Percentiles rank a stretch among this genome's conserved stretches.
Conservation (phyloP, 2,113 vertebrate genomes). For the Alethe castanea region DNA sequence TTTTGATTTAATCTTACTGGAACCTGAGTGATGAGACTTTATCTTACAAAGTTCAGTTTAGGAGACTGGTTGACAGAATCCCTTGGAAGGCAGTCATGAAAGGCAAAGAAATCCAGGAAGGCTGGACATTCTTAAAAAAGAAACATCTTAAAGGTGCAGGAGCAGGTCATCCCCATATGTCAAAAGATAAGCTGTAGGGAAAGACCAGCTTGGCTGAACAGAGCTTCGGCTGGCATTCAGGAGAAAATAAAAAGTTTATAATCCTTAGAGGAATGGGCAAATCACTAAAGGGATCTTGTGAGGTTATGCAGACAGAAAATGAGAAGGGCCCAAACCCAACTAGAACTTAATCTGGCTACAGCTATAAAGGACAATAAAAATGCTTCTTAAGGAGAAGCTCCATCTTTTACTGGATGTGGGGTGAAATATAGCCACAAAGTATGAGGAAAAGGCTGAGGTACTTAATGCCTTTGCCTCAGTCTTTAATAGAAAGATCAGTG, state of each 20-base stretch:
- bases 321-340: neutral
- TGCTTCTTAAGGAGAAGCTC: neutral
- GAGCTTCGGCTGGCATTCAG: neutral
- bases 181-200: neutral
- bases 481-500: neutral
- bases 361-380: neutral
- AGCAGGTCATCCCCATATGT: neutral
- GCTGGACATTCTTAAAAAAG: neutral
- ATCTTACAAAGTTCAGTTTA: neutral
- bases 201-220: neutral
- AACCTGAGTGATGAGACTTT: neutral
- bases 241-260: neutral
- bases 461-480: neutral
- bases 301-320: neutral
- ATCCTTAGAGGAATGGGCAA: neutral
- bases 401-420: neutral
- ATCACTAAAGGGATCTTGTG: neutral
- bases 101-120: neutral
- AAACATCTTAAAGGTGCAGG: neutral
- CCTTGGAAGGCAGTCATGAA: neutral
- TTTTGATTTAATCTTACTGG: neutral
- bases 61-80: neutral
- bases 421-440: neutral
- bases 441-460: neutral
- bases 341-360: neutral